These are phyloP conservation scores for Drosophila leontia DNA, from an alignment of 1,140 invertebrate genomes.

Conservation along the genomic window DNA sequence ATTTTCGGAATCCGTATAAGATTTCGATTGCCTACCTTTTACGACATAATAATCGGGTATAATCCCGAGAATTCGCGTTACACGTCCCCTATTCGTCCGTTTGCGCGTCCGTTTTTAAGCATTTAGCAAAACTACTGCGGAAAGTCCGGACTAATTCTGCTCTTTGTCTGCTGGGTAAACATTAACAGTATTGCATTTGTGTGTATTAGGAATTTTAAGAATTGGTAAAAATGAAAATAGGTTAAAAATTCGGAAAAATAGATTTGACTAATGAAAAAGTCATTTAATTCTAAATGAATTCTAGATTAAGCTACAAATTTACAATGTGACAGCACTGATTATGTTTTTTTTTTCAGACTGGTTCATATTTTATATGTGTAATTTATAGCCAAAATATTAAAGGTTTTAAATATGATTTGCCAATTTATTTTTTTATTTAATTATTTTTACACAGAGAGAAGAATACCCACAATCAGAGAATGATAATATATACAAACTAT, in stretches of 20 bases:
- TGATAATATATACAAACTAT: conserved; percentile 42
- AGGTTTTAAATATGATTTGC: background rate
- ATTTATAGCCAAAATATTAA: background rate
- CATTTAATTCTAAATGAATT: no score
- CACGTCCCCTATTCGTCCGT: no score
- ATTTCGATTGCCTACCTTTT: no score
- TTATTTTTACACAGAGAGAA: background rate
- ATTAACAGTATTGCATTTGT: conserved; percentile 1
- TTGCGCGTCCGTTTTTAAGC: no score
- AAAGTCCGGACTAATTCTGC: no score
- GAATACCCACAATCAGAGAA: conserved; percentile 25
- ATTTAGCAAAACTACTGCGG: no score
- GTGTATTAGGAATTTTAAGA: background rate
- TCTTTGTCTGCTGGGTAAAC: background rate
- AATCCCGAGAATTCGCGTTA: no score
- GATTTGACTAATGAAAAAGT: no score
- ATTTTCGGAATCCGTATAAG: no score
- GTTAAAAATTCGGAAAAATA: no score
- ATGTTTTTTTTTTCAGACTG: background rate
- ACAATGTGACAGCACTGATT: background rate
- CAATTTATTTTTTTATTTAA: background rate
- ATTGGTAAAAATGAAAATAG: background rate
- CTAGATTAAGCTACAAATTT: no score
- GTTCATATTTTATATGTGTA: background rate
- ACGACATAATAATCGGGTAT: no score